Conservation (phyloP, 64 coral and sea anemone genomes). For the Montipora efflorescens region DNA sequence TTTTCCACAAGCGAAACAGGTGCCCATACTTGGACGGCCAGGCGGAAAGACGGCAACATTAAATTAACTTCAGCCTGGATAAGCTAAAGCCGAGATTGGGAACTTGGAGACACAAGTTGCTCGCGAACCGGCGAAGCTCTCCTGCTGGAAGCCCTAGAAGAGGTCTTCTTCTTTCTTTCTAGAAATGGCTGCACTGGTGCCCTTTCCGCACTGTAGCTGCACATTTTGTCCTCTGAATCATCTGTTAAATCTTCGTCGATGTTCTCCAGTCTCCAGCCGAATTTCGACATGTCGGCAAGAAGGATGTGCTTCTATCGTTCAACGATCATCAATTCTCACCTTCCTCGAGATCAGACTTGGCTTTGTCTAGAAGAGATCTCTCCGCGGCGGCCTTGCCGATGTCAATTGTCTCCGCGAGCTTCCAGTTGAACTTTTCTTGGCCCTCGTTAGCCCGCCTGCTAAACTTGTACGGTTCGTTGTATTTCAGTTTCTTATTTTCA, state of each 20-base stretch:
- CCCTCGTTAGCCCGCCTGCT: neutral
- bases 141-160: neutral
- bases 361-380: neutral
- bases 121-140: neutral
- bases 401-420: neutral
- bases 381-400: neutral
- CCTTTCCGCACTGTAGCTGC: neutral
- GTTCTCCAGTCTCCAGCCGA: neutral
- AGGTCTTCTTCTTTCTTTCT: neutral
- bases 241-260: neutral
- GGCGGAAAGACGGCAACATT: neutral
- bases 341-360: neutral
- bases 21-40: neutral
- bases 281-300: neutral
- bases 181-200: neutral
- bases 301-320: neutral
- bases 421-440: neutral
- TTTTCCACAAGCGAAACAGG: neutral
- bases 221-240: neutral
- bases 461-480: neutral
- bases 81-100: neutral
- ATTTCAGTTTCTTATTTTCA: constrained; percentile 1
- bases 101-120: no score
- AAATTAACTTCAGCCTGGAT: neutral
- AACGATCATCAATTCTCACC: neutral